Conservation (phyloP, 2,797 vertebrate species). For the Vipera latastei region DNA sequence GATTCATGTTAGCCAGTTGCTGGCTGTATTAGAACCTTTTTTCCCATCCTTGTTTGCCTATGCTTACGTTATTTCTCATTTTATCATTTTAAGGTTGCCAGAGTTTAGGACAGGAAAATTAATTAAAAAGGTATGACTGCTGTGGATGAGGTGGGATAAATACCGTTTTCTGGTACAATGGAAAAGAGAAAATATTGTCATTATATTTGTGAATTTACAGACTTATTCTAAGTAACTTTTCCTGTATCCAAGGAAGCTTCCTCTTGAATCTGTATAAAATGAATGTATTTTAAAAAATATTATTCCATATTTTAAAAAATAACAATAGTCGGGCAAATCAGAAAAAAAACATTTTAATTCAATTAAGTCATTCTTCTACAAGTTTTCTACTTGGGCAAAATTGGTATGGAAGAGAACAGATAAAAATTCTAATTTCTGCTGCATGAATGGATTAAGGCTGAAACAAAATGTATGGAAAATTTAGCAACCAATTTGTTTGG, state of each 20-base stretch:
- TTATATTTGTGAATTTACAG: not conserved
- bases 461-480: not conserved
- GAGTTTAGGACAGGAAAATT: not conserved
- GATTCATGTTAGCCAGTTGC: not conserved
- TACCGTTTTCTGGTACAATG: not conserved
- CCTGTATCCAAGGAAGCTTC: not conserved
- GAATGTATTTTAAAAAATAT: not conserved
- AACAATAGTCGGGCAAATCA: not conserved
- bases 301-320: not conserved
- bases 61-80: not conserved
- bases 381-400: not conserved
- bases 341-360: not conserved
- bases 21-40: not conserved
- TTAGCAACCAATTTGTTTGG: not conserved
- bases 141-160: not conserved
- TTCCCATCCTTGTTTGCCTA: not conserved
- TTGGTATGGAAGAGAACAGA: not conserved
- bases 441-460: not conserved
- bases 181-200: not conserved
- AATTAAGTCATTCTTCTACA: not conserved
- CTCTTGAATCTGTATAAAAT: not conserved
- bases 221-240: not conserved
- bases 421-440: not conserved
- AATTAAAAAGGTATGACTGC: not conserved
- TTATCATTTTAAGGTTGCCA: not conserved